Percentiles rank a stretch among this genome's conserved stretches.
Evolutionary conservation across 2,113 vertebrate species (phyloP).

Genomic region (Zosterops lateralis): DNA sequence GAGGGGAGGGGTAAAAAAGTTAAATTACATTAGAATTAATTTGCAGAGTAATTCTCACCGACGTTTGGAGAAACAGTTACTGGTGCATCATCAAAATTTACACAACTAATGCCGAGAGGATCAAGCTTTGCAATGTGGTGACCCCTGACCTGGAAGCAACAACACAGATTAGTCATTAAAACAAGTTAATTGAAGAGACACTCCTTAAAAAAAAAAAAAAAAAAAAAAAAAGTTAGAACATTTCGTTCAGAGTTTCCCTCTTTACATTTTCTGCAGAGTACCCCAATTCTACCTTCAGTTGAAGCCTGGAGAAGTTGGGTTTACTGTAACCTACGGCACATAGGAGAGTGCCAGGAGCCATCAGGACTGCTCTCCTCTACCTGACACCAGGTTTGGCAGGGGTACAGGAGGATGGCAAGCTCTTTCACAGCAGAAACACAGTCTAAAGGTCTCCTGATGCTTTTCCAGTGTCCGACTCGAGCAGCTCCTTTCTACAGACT

Average conservation of each 20-base stretch:
- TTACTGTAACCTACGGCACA: not conserved
- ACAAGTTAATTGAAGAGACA: not conserved
- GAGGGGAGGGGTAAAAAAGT: slow-evolving; percentile 76
- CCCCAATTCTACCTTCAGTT: not conserved
- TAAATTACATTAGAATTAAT: slow-evolving; percentile 75
- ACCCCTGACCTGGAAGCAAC: slow-evolving; percentile 89
- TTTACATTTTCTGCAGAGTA: not conserved
- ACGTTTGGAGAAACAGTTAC: slow-evolving; percentile 88
- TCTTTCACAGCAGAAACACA: not conserved
- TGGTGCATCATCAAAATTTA: slow-evolving; percentile 92
- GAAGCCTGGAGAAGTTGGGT: not conserved
- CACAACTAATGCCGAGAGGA: slow-evolving; percentile 95
- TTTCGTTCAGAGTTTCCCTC: not conserved
- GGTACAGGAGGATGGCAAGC: not conserved
- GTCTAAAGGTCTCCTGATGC: not conserved
- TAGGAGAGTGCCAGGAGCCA: not conserved
- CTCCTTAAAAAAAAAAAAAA: not conserved
- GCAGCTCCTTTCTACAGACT: not conserved
- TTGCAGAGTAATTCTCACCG: slow-evolving; percentile 86
- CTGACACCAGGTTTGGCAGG: not conserved
- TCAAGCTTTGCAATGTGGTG: slow-evolving; percentile 95
- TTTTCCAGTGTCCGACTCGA: not conserved
- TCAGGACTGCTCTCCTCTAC: not conserved
- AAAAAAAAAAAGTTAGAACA: not conserved
- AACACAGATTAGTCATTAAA: slow-evolving; percentile 75